These are phyloP conservation scores for Latrodectus elegans DNA, from an alignment of 2,888 invertebrate species.

Conservation along the genomic window DNA sequence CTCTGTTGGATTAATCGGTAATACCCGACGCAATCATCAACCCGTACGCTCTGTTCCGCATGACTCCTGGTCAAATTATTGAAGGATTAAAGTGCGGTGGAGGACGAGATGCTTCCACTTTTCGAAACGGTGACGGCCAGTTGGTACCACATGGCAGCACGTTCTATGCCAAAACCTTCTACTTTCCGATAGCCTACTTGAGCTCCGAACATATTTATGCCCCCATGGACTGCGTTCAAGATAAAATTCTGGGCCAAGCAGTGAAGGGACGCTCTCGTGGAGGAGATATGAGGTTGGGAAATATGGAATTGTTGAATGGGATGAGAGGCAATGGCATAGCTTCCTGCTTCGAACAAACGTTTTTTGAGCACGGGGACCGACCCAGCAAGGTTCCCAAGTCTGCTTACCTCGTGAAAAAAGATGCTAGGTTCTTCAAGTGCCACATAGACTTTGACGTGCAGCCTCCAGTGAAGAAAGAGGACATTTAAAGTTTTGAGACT, in stretches of 20 bases:
- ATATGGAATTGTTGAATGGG: constrained; percentile 35
- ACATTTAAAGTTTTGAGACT: no score
- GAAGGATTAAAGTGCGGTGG: constrained; percentile 5
- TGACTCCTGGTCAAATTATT: constrained; percentile 28
- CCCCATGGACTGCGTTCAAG: not conserved
- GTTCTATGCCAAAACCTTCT: constrained; percentile 11
- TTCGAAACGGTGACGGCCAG: constrained; percentile 17
- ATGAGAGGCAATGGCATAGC: constrained; percentile 31
- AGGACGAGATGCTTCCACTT: constrained; percentile 14
- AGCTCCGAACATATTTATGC: constrained; percentile 43
- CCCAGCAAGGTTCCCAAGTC: constrained; percentile 5
- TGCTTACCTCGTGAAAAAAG: not conserved
- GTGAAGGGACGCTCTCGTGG: constrained; percentile 16
- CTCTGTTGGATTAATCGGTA: not conserved
- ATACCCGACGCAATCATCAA: constrained; percentile 26
- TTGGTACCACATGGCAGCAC: not conserved
- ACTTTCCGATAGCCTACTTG: constrained; percentile 29
- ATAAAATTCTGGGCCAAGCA: constrained; percentile 4
- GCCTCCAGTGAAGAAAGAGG: no score
- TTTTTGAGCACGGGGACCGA: constrained; percentile 16
- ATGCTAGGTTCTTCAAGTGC: constrained; percentile 24
- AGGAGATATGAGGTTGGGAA: constrained; percentile 24
- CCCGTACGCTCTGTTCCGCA: constrained; percentile 22
- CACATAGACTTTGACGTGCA: no score
- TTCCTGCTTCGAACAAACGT: constrained; percentile 15